Conservation (phyloP, 1,140 invertebrate species). For the Heliconius congener region DNA sequence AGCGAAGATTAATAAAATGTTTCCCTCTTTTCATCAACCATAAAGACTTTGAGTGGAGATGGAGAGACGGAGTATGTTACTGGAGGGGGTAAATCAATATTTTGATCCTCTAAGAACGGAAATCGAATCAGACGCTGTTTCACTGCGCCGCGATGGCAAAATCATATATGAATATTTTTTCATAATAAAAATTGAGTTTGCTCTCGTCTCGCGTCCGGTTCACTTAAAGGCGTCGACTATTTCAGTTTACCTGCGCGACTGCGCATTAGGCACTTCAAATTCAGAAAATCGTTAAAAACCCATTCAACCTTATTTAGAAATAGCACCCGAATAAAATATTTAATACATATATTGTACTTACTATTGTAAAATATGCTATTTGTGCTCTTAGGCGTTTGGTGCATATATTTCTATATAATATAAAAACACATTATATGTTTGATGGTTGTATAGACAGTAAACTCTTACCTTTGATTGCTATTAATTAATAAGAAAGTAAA, state of each 20-base stretch:
- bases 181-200: neutral
- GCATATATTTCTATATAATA: neutral
- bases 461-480: no score
- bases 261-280: neutral
- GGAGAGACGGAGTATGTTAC: no score
- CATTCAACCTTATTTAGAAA: conserved; percentile 8
- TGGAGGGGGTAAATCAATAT: no score
- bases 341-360: neutral
- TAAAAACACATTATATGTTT: no score
- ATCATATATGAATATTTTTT: neutral
- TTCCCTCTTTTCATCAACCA: no score
- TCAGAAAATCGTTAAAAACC: neutral
- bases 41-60: no score
- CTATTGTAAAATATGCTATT: neutral
- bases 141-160: neutral
- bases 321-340: neutral
- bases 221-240: neutral
- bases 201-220: neutral
- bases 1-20: no score
- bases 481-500: no score
- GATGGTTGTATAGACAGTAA: no score
- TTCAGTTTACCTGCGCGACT: neutral
- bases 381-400: neutral
- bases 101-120: no score
- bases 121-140: no score